Evolutionary conservation across 2,797 vertebrate genomes (phyloP), one percentile per base, ranked within the genome.

Genomic region (Pelobates cultripes): DNA sequence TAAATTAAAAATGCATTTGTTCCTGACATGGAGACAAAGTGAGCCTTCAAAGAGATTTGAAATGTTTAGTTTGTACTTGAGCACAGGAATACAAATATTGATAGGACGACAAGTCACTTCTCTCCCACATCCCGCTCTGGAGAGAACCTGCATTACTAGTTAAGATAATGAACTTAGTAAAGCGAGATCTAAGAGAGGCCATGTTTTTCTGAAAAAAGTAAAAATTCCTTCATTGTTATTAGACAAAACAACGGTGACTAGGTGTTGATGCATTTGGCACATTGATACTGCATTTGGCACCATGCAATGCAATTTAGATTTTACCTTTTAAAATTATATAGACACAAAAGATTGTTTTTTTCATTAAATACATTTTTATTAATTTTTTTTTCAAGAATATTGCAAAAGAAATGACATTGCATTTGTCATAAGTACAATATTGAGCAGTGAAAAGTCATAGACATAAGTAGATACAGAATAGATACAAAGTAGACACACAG

Each of bases 41-140:
- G 5, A 76, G 66, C 70, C 73, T 71, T 81, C 80, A 81, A 70
- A 81, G 67, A 8, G 12, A 81, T 44, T 66, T 66, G 45, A 76
- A 81, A 81, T 81, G 9, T 66, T 81, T 70, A 42, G 55, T 57
- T 71, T 75, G 28, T 67, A 70, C 71, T 76, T 70, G 40, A 13
- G 69, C 73, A 70, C 13, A 75, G 28, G 17, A 75, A 75, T 81
- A 71, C 63, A 79, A 63, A 40, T 60, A 70, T 63, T 70, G 43
- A 75, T 66, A 44, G 80, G 74, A 43, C 45, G 42, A 69, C 45
- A 55, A 43, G 70, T 53, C 53, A 63, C 55, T 28, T 57, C 67
- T 63, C 60, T 66, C 68, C 55, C 74, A 77, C 68, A 76, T 70
- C 74, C 44, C 67, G 9, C 70, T 66, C 68, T 77, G 41, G 55